Conservation (phyloP, 2,888 invertebrate genomes). For the Ormyrus labotus region DNA sequence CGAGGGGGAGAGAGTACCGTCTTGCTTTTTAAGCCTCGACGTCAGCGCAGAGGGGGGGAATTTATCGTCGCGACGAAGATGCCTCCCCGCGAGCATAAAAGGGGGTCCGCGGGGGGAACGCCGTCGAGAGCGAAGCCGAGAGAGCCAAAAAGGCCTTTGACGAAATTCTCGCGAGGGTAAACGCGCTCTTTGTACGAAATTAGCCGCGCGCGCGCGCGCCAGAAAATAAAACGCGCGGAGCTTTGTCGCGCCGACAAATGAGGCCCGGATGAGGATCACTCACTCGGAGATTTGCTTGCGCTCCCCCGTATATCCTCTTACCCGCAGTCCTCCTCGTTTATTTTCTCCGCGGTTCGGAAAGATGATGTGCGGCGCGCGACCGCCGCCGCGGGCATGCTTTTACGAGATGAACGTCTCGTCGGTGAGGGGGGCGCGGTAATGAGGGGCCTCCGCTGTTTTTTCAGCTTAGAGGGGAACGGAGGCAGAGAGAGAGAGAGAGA, state of each 20-base stretch:
- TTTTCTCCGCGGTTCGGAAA: background rate
- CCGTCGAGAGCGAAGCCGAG: background rate
- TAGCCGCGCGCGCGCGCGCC: background rate
- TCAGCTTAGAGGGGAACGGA: background rate
- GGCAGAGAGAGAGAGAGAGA: background rate
- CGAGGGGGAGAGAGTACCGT: no score
- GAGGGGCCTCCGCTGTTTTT: constrained; percentile 1
- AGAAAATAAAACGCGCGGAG: background rate
- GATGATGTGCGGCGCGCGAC: constrained; percentile 2
- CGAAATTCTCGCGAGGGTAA: background rate
- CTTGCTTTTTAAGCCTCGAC: no score
- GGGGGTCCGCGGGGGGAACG: background rate
- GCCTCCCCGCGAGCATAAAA: constrained; percentile 18
- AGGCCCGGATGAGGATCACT: constrained; percentile 28
- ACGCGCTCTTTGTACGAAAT: constrained; percentile 2
- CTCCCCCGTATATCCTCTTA: no score
- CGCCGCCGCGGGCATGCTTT: constrained; percentile 6
- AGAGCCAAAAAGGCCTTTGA: background rate
- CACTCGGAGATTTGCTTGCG: constrained; percentile 46
- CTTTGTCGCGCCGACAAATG: constrained; percentile 44
- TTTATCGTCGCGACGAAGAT: constrained; percentile 10
- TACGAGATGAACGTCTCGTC: constrained; percentile 8
- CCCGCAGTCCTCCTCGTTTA: no score
- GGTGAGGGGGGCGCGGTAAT: background rate
- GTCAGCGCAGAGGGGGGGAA: background rate